Base-by-base conservation (phyloP, 2,113 vertebrate genomes). In the Anoura caudifer region DNA sequence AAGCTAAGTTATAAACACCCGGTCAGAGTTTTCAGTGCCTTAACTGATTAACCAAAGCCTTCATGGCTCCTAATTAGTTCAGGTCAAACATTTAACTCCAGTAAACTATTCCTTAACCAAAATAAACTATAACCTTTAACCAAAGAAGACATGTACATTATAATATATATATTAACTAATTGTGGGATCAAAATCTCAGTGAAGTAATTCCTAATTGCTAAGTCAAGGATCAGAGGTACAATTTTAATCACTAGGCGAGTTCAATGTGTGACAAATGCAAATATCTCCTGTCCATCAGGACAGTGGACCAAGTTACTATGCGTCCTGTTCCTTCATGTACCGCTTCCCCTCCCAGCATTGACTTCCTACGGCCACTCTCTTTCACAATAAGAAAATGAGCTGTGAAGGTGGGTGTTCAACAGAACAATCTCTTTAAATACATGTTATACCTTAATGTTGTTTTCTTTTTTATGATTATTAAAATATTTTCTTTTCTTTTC, bases 221-320 rank as follows among this genome's bases (percentile, higher is more conserved):
- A 96, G 94, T 70, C 52, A 97, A 97, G 81, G 72, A 83, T 97
- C 86, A 98, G 92, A 11, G 90, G 92, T 89, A 95, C n/a, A 94
- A 50, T 88, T 36, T 90, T 93, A 91, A 82, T 88, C 76, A 95
- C 96, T 52, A 96, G 73, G 84, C 91, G 92, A 96, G 67, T 70
- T 93, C 9, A 7, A 98, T 61, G 95, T 90, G 59, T 67, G 38
- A 97, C 0, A 10, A 0, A 31, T 91, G 76, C n/a, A 95, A 96
- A 97, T 6, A 28, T 88, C 17, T 28, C 76, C 86, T 92, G 96
- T 88, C 56, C 72, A 50, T 41, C 90, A 91, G 88, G 50, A 92
- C 87, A 89, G 38, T 33, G 87, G 59, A 19, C 0, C n/a, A 65
- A 97, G 69, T 84, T 91, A 87, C 63, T 84, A 90, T 1, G 17